Conservation (phyloP, 2,888 invertebrate species). For the Atethmia centrago region DNA sequence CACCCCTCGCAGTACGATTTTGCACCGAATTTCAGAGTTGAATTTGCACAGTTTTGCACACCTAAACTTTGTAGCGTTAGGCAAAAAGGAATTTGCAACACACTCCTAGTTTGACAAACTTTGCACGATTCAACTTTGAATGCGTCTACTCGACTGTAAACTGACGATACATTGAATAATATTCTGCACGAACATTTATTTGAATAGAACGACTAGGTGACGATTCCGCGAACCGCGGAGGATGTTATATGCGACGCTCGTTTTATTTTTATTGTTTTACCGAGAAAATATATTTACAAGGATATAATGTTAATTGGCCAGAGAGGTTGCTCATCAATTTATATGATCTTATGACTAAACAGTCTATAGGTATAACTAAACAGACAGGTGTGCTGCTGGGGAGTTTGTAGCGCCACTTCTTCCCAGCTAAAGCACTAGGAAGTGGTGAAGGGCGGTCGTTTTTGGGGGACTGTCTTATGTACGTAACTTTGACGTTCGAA, state of each 20-base stretch:
- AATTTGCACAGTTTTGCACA: background rate
- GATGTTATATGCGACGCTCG: background rate
- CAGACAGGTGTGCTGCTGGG: too few relatives aligned
- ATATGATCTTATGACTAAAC: too few relatives aligned
- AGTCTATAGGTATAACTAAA: too few relatives aligned
- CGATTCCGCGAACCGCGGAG: background rate
- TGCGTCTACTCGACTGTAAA: conserved; percentile 2
- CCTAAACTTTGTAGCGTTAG: background rate
- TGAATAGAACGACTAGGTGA: conserved; percentile 9
- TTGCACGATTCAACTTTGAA: conserved; percentile 8
- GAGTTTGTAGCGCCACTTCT: too few relatives aligned
- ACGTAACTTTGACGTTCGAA: too few relatives aligned
- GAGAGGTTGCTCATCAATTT: too few relatives aligned
- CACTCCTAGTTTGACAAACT: background rate
- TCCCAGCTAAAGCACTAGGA: too few relatives aligned
- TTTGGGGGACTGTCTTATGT: too few relatives aligned
- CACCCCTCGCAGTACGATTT: background rate
- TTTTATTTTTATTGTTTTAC: background rate
- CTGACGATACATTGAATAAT: background rate
- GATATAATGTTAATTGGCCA: too few relatives aligned
- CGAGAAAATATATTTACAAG: too few relatives aligned
- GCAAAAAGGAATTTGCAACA: background rate
- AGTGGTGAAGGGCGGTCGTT: too few relatives aligned
- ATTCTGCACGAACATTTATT: conserved; percentile 17
- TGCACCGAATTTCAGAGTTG: background rate